These are phyloP conservation scores for Heterodera schachtii DNA, from an alignment of 1,140 invertebrate species.

Conservation along the genomic window DNA sequence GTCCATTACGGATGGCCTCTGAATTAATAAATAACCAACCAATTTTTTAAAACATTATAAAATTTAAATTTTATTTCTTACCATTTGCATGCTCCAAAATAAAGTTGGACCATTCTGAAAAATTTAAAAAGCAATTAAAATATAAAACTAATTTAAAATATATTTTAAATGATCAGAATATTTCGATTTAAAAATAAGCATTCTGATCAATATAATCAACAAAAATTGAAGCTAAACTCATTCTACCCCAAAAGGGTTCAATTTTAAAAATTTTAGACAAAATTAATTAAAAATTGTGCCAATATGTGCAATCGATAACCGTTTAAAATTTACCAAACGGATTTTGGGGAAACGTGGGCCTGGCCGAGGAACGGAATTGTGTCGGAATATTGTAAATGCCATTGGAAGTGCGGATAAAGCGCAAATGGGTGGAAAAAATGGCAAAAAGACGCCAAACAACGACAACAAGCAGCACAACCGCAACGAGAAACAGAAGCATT, in stretches of 20 bases:
- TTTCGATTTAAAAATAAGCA: too few species aligned
- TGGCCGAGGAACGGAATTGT: not conserved
- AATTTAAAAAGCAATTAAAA: not conserved
- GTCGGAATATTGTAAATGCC: not conserved
- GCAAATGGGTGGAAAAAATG: not conserved
- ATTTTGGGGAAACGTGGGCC: not conserved
- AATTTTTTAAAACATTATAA: not conserved
- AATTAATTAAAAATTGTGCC: too few species aligned
- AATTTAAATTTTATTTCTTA: not conserved
- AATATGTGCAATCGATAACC: too few species aligned
- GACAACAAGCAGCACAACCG: not conserved
- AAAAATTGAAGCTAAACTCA: too few species aligned
- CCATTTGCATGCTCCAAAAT: not conserved
- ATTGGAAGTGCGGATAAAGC: not conserved
- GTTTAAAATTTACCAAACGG: not conserved
- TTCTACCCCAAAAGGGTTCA: too few species aligned
- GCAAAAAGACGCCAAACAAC: not conserved
- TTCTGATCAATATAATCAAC: too few species aligned
- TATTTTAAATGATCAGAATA: too few species aligned
- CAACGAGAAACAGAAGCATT: not conserved
- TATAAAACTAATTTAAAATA: too few species aligned
- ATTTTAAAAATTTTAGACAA: too few species aligned
- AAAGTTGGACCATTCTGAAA: not conserved
- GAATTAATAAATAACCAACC: not conserved
- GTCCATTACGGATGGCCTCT: not conserved